Percentiles rank a stretch among this genome's conserved stretches.
These are phyloP conservation scores for Pseudochromis fuscus DNA, from an alignment of 2,797 vertebrate genomes.

Conservation along the genomic window DNA sequence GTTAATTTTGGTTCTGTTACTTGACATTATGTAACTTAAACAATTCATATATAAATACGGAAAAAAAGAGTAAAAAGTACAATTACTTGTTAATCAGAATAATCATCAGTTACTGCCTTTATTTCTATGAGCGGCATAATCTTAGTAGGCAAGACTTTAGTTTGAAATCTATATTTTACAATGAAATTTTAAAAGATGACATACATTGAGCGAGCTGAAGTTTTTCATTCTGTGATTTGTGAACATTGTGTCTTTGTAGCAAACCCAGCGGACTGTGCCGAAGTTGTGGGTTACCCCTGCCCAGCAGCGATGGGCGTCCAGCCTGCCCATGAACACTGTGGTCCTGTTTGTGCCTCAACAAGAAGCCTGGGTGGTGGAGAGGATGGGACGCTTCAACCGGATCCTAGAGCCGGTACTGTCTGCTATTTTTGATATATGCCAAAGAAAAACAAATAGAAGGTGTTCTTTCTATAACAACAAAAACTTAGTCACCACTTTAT, in stretches of 20 bases:
- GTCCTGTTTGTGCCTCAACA: slow-evolving; percentile 97
- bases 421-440: background rate
- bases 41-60: no score
- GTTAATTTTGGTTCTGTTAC: no score
- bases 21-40: no score
- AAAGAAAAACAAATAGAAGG: background rate
- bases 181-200: background rate
- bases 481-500: no score
- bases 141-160: background rate
- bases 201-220: background rate
- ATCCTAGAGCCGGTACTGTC: slow-evolving; percentile 91
- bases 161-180: background rate
- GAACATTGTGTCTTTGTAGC: slow-evolving; percentile 60
- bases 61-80: background rate
- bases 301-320: slow-evolving; percentile 88
- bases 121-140: background rate
- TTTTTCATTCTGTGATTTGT: background rate
- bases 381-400: slow-evolving; percentile 96
- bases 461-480: background rate
- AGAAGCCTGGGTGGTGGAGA: slow-evolving; percentile 98
- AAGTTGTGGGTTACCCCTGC: slow-evolving; percentile 73
- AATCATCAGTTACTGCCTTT: no score
- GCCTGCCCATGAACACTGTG: slow-evolving; percentile 92
- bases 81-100: no score
- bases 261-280: slow-evolving; percentile 63